Base-by-base conservation (phyloP, 1,140 invertebrate genomes). In the Drosophila saltans region DNA sequence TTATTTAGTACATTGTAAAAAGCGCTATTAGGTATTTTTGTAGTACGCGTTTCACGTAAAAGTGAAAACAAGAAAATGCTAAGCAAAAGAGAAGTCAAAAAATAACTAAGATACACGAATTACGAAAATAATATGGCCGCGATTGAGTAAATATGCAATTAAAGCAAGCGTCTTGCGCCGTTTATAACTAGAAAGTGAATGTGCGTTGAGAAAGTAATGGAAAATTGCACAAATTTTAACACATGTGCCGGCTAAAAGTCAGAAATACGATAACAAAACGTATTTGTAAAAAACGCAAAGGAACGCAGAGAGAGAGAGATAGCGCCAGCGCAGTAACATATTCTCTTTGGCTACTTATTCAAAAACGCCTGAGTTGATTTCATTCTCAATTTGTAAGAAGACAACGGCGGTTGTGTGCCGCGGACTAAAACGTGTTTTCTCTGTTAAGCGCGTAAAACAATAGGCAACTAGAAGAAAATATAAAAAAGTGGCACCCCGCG, bases 381-480 rank as follows among this genome's bases (percentile, higher is more conserved):
- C 33, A 36, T 36, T 36, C 33, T 36, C 33, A 36, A 36, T 36
- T 36, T 36, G 33, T 36, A 36, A 36, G 33, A 36, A 36, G 33
- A 7, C 33, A 36, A 36, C 33, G 33, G 33, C 33, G 33, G 9
- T 39, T 30, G 30, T 57, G 10, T 11, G 26, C 48, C 68, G 68
- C 68, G 64, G 68, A 65, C 45, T 33, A 56, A 68, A 56, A 36
- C 72, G 72, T 75, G 45, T 78, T 74, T 81, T 73, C 55, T 61
- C 75, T 66, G 69, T 80, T 78, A 80, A 84, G 77, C 84, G 74
- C 74, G 65, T 84, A 72, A 78, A 76, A 83, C 84, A 78, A 83
- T 74, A 78, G 84, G 76, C 70, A 69, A 88, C 72, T 82, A 72
- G 56, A 66, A 76, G 56, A 74, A 68, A 63, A 69, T 70, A 65